A percentile compares a stretch with the other conserved stretches of the same genome.
Evolutionary conservation across 2,888 invertebrate species (phyloP).

Genomic region (Metallyticus violacea): DNA sequence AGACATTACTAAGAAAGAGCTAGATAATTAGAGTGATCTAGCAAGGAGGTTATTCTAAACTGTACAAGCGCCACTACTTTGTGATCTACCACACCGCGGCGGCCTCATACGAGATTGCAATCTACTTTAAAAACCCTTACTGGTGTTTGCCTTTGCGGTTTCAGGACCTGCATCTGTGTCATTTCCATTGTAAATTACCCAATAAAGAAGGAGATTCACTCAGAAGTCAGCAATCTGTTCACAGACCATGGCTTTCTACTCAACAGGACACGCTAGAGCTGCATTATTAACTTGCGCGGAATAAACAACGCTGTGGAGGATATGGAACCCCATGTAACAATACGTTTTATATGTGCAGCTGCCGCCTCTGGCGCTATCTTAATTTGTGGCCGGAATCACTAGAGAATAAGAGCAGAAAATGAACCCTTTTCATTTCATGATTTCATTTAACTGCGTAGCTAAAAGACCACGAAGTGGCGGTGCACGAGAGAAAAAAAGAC

Average conservation of each 20-base stretch:
- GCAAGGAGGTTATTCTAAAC: background rate
- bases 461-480: too few relatives aligned
- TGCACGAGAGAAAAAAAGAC: too few relatives aligned
- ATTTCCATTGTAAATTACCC: conserved; percentile 11
- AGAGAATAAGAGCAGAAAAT: too few relatives aligned
- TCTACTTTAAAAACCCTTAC: background rate
- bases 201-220: background rate
- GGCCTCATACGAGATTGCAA: background rate
- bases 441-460: too few relatives aligned
- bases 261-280: background rate
- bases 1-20: too few relatives aligned
- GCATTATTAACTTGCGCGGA: background rate
- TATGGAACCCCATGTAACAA: background rate
- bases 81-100: background rate
- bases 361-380: too few relatives aligned
- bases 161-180: background rate
- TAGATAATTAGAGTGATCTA: background rate
- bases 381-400: too few relatives aligned
- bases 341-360: background rate
- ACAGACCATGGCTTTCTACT: too few relatives aligned
- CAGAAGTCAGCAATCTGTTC: background rate
- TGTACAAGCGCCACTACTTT: background rate
- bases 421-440: too few relatives aligned
- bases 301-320: background rate
- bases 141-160: conserved; percentile 1